Percentiles rank a stretch among this genome's conserved stretches.
Conservation (phyloP, 2,888 invertebrate genomes). For the Drymonia ruficornis region DNA sequence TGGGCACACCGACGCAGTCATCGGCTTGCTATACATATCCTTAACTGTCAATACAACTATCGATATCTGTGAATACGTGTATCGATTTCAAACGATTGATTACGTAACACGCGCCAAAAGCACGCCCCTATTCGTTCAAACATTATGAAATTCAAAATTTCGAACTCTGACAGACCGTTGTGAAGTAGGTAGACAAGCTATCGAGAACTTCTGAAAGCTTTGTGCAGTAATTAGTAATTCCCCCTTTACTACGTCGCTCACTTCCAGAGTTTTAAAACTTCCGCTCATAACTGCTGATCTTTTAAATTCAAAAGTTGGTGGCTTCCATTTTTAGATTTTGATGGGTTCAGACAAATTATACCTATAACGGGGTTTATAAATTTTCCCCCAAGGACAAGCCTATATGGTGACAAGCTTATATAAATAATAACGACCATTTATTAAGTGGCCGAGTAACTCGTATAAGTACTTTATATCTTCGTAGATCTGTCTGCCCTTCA, state of each 20-base stretch:
- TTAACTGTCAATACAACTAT: slow-evolving; percentile 12
- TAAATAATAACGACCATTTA: neutral
- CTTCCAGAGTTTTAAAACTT: neutral
- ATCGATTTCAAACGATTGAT: slow-evolving; percentile 25
- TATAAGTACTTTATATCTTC: neutral
- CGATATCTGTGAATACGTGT: slow-evolving; percentile 22
- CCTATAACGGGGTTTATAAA: too few species aligned
- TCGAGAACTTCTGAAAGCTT: slow-evolving; percentile 8
- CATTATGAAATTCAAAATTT: neutral
- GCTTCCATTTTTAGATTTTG: too few species aligned
- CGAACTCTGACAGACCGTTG: slow-evolving; percentile 4
- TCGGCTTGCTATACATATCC: slow-evolving; percentile 12
- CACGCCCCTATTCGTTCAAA: neutral
- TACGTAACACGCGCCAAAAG: slow-evolving; percentile 22
- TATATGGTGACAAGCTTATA: too few species aligned
- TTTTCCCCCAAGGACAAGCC: too few species aligned
- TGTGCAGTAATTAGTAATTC: neutral
- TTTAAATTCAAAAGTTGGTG: neutral
- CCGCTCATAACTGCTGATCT: neutral
- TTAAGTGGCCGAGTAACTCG: neutral
- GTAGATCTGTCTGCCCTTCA: slow-evolving; percentile 32
- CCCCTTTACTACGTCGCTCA: neutral
- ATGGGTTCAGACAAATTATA: too few species aligned
- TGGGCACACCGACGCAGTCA: slow-evolving; percentile 24
- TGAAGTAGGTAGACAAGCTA: too few species aligned